phyloP scores from a whole-genome alignment of 2,888 invertebrate species.

The Synergus itoensis region DNA sequence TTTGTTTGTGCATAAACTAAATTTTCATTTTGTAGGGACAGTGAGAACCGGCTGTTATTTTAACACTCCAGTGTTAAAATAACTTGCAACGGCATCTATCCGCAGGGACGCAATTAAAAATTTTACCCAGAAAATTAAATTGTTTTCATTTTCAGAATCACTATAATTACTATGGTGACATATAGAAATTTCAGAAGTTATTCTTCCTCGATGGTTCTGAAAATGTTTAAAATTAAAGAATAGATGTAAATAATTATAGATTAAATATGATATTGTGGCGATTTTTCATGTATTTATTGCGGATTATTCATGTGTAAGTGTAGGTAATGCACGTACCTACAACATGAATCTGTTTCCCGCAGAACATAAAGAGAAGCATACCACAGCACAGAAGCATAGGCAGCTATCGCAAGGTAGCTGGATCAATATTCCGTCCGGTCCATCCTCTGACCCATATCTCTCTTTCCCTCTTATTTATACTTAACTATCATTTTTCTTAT shows the following conservation, averaged over 20 bases:
- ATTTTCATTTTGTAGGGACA: neutral
- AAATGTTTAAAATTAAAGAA: neutral
- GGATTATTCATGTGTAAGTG: neutral
- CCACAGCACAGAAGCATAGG: conserved; percentile 67
- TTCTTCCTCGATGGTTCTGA: neutral
- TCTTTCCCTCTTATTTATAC: conserved; percentile 67
- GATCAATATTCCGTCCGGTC: conserved; percentile 77
- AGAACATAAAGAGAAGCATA: conserved; percentile 55
- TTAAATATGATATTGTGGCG: neutral
- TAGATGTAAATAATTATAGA: neutral
- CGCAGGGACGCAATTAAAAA: neutral
- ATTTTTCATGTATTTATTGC: neutral
- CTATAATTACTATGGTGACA: too few species aligned
- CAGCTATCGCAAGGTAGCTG: conserved; percentile 70
- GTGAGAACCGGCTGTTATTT: neutral
- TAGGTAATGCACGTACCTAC: conserved; percentile 8
- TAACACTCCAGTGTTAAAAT: neutral
- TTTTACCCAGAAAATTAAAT: too few species aligned
- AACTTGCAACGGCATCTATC: neutral
- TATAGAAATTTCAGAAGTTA: too few species aligned
- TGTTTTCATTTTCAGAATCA: too few species aligned
- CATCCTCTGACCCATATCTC: conserved; percentile 76
- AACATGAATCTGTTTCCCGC: conserved; percentile 53
- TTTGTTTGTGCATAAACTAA: neutral
- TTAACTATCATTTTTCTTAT: conserved; percentile 35